Base-by-base conservation (phyloP, 2,888 invertebrate species). In the Steromphala cineraria region DNA sequence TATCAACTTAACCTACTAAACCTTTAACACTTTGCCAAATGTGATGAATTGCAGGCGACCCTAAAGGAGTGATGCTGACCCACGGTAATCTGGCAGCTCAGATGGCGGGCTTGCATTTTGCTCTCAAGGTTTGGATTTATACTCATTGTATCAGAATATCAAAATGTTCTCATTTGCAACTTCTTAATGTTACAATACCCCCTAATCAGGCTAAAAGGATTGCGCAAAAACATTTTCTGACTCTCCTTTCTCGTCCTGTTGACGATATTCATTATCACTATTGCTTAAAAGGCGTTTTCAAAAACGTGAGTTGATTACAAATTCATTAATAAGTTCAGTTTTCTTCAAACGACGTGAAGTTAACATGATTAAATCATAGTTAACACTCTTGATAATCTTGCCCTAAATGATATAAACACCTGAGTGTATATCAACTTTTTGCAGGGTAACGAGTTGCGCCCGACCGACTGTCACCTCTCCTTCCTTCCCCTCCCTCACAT, bases 401-500 rank as follows among this genome's bases (percentile, higher is more conserved):
- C n/a, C n/a, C n/a, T n/a, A n/a, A n/a, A n/a, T n/a, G n/a, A n/a
- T n/a, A n/a, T n/a, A n/a, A n/a, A 5, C 36, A 36, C 3, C 36
- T 3, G 36, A 19, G 10, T 36, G 17, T 31, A 62, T 55, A 56
- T 53, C 75, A n/a, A 36, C 15, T 36, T 75, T 8, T 85, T 85
- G 15, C 85, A 89, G 89, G 83, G 80, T 67, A 75, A 79, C 5
- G 53, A 36, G 1, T 81, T 87, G 4, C 71, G 75, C 3, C 67
- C 83, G 36, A 84, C 85, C 13, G 91, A 92, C 77, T 79, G 81
- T 40, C 88, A 91, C 77, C 96, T 99, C 91, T 98, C 98, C 85
- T 99, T 98, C 94, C 95, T 99, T 89, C 99, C 99, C 0, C 94
- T 99, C 89, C 98, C 99, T 10, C 99, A 99, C 94, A 98, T 99